A percentile compares a stretch with the other conserved stretches of the same genome.
These are phyloP conservation scores for Setipinna tenuifilis DNA, from an alignment of 2,797 vertebrate genomes.

Conservation along the genomic window DNA sequence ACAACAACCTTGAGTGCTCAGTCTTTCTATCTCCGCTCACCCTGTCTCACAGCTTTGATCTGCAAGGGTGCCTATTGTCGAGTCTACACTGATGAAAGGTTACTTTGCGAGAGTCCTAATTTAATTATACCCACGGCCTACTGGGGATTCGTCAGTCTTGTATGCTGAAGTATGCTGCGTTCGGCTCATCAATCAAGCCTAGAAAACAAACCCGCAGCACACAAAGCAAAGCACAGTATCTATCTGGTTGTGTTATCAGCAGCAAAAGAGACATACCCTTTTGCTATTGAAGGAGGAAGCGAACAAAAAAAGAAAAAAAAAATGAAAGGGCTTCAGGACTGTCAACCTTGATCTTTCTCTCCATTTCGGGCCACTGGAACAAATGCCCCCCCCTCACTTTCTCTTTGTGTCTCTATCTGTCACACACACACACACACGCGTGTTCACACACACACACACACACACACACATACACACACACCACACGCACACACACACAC, in stretches of 20 bases:
- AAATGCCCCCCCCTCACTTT: conserved; percentile 20
- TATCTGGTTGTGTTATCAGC: conserved; percentile 17
- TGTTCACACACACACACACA: too few species aligned
- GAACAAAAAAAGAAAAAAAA: conserved; percentile 14
- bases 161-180: conserved; percentile 32
- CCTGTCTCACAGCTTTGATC: conserved; percentile 20
- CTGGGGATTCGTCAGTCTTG: conserved; percentile 42
- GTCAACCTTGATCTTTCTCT: conserved; percentile 11
- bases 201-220: conserved; percentile 33
- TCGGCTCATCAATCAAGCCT: conserved; percentile 46
- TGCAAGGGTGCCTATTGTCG: conserved; percentile 41
- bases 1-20: not conserved
- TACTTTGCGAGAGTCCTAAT: conserved; percentile 23
- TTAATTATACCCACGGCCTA: conserved; percentile 38
- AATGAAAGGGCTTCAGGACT: conserved; percentile 23
- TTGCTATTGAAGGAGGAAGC: not conserved
- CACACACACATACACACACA: too few species aligned
- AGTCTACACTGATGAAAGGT: conserved; percentile 45
- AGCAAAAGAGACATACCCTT: conserved; percentile 32
- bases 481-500: too few species aligned
- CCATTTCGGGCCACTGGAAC: conserved; percentile 29
- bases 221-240: not conserved
- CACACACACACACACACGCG: too few species aligned
- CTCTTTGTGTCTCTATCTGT: not conserved
- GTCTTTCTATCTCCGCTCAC: conserved; percentile 25